These are phyloP conservation scores for Ganaspis sp. DNA, from an alignment of 1,140 invertebrate genomes.

Conservation along the genomic window DNA sequence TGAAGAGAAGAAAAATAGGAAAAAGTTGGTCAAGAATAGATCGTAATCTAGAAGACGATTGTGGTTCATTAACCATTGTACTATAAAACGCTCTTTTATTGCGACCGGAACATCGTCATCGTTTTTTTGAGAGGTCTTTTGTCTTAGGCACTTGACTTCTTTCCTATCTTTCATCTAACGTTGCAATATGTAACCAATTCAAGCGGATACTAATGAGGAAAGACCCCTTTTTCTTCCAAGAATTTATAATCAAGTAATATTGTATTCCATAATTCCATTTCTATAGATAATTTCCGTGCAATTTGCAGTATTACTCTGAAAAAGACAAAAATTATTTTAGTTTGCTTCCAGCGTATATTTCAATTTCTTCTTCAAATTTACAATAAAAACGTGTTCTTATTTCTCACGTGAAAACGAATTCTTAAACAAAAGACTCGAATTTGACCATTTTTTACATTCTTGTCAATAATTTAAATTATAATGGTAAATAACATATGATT, in stretches of 20 bases:
- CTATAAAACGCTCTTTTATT: slow-evolving; percentile 29
- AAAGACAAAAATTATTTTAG: neutral
- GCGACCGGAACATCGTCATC: slow-evolving; percentile 28
- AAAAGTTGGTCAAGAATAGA: slow-evolving; percentile 3
- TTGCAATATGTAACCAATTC: neutral
- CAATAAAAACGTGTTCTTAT: no score
- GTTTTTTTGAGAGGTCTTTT: slow-evolving; percentile 33
- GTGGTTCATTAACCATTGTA: slow-evolving; percentile 27
- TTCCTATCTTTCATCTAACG: neutral
- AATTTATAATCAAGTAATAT: neutral
- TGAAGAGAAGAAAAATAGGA: neutral
- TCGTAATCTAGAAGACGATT: slow-evolving; percentile 14
- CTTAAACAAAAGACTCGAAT: no score
- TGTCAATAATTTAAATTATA: no score
- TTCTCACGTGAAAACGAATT: no score
- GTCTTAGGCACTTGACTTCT: slow-evolving; percentile 34
- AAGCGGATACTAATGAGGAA: neutral
- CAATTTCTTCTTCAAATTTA: no score
- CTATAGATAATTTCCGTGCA: neutral
- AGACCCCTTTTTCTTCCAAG: neutral
- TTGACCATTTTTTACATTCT: no score
- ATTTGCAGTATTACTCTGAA: neutral
- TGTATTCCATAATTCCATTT: slow-evolving; percentile 2
- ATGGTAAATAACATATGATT: no score
- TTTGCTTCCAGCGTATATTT: no score